Percentiles rank a stretch among this genome's conserved stretches.
phyloP scores from a whole-genome alignment of 1,140 invertebrate genomes.

The Lineus longissimus region DNA sequence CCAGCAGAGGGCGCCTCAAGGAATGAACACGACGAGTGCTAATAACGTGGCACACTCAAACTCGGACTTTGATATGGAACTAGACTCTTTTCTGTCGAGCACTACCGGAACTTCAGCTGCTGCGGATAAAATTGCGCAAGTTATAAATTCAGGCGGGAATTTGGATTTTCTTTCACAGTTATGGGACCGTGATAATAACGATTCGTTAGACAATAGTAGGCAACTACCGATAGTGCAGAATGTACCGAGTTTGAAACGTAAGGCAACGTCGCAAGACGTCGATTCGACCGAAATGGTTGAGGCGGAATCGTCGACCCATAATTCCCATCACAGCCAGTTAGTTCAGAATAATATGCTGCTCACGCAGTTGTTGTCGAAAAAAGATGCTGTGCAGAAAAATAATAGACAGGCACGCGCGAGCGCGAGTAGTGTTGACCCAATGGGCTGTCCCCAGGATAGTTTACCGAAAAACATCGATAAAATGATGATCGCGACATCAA shows the following conservation, averaged over 20 bases:
- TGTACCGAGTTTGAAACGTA: constrained; percentile 23
- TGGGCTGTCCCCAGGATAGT: constrained; percentile 38
- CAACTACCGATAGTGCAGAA: constrained; percentile 2
- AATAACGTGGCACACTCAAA: neutral
- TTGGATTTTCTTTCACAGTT: constrained; percentile 23
- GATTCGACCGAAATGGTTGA: constrained; percentile 36
- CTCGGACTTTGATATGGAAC: no score
- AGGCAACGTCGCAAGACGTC: constrained; percentile 30
- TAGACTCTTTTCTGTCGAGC: no score
- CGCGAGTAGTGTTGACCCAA: constrained; percentile 34
- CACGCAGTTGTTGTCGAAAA: constrained; percentile 74
- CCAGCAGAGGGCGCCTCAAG: constrained; percentile 27
- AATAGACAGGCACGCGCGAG: constrained; percentile 52
- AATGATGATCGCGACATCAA: constrained; percentile 9
- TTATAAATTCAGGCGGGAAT: constrained; percentile 14
- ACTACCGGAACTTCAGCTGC: no score
- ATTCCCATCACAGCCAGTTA: constrained; percentile 26
- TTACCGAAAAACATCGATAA: constrained; percentile 37
- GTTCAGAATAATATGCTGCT: constrained; percentile 84
- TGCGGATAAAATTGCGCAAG: no score
- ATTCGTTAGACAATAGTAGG: constrained; percentile 1
- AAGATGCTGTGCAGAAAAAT: constrained; percentile 69
- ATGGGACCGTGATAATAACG: constrained; percentile 27
- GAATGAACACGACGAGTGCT: neutral
- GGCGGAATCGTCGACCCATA: constrained; percentile 22